Conservation (phyloP, 2,888 invertebrate species). For the Macaria notata region DNA sequence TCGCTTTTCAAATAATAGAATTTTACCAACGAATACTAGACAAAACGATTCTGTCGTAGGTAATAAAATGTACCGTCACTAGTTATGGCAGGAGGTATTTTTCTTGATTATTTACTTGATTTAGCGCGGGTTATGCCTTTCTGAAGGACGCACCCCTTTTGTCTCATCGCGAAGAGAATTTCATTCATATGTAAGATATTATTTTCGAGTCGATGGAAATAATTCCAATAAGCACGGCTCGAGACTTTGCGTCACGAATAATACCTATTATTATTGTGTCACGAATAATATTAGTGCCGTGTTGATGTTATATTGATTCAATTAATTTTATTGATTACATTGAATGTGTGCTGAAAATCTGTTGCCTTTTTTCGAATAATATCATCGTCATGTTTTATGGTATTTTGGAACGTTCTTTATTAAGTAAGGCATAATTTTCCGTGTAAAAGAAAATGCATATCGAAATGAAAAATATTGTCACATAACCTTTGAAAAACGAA, state of each 20-base stretch:
- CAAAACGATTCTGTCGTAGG: constrained; percentile 32
- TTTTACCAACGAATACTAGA: constrained; percentile 34
- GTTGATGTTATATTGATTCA: no score
- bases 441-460: no score
- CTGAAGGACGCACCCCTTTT: constrained; percentile 47
- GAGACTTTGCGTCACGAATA: constrained; percentile 51
- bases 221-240: constrained; percentile 67
- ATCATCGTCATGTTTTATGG: no score
- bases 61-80: constrained; percentile 31
- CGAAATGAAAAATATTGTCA: no score
- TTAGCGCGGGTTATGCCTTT: constrained; percentile 41
- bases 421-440: no score
- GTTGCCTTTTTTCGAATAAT: no score
- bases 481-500: no score
- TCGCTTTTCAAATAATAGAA: constrained; percentile 17
- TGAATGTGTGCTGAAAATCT: no score
- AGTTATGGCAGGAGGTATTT: constrained; percentile 37
- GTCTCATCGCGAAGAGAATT: constrained; percentile 57
- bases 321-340: no score
- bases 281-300: constrained; percentile 44
- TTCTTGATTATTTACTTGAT: constrained; percentile 56
- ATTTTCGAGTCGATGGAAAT: constrained; percentile 66
- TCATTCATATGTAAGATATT: constrained; percentile 68
- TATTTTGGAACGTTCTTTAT: no score
- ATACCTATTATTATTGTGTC: no score